phyloP scores from a whole-genome alignment of 2,113 vertebrate species.

The Octodon degus region DNA sequence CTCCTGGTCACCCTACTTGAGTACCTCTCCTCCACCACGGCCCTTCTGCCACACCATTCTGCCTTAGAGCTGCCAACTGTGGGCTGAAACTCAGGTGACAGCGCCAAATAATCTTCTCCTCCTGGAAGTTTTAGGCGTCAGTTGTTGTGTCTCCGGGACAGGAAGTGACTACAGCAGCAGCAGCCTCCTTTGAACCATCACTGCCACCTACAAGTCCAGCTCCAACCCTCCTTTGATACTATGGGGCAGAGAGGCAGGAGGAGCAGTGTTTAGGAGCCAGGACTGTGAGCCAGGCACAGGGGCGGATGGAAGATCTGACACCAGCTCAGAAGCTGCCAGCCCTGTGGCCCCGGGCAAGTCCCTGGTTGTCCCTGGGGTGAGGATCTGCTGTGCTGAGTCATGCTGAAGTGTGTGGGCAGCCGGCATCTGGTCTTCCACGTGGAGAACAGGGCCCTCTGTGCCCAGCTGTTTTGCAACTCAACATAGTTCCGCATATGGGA shows the following conservation, averaged over 20 bases:
- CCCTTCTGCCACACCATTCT: neutral
- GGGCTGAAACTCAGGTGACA: neutral
- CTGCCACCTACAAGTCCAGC: neutral
- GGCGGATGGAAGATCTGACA: neutral
- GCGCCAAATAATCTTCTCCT: neutral
- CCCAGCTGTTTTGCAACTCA: neutral
- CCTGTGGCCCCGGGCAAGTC: neutral
- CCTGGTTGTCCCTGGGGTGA: neutral
- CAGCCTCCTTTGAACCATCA: neutral
- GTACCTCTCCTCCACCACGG: neutral
- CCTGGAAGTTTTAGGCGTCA: neutral
- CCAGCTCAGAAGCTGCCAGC: neutral
- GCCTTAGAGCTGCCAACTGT: neutral
- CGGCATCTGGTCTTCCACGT: too few relatives aligned
- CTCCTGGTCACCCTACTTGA: neutral
- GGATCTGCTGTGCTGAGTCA: neutral
- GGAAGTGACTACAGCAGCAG: neutral
- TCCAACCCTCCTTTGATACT: neutral
- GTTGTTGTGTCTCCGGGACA: neutral
- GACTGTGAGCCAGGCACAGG: neutral
- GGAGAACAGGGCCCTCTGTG: fast-evolving
- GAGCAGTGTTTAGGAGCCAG: neutral
- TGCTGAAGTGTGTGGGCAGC: neutral
- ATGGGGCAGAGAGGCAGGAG: neutral
- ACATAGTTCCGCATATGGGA: fast-evolving